phyloP scores from a whole-genome alignment of 1,140 invertebrate species.

The Protaetia brevitarsis region DNA sequence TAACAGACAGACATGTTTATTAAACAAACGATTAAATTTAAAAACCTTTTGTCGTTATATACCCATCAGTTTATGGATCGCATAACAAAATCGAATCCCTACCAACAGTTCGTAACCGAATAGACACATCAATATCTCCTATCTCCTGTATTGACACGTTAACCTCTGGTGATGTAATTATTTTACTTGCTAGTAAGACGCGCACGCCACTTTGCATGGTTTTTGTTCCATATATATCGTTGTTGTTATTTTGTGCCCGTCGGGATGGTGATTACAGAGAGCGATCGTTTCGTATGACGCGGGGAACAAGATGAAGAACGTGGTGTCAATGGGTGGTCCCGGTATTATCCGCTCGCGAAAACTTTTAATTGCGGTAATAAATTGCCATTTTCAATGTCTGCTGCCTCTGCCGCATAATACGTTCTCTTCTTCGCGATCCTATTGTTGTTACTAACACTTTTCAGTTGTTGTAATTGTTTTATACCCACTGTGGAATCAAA shows the following conservation, averaged over 20 bases:
- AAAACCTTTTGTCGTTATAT: too few relatives aligned
- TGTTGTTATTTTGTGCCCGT: constrained; percentile 4
- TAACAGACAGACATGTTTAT: too few relatives aligned
- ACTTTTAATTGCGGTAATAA: constrained; percentile 8
- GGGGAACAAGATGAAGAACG: constrained; percentile 13
- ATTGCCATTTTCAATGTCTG: constrained; percentile 4
- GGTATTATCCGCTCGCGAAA: background rate
- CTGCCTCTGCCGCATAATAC: background rate
- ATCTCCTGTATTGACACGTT: background rate
- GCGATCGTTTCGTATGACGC: background rate
- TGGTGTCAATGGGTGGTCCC: constrained; percentile 1
- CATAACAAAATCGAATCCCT: background rate
- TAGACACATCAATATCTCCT: background rate
- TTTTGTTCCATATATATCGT: background rate
- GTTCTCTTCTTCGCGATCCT: too few relatives aligned
- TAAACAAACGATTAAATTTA: too few relatives aligned
- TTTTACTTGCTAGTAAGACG: background rate
- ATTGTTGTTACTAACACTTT: too few relatives aligned
- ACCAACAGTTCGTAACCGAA: background rate
- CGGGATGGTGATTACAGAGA: constrained; percentile 15
- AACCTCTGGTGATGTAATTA: constrained; percentile 13
- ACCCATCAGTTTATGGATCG: too few relatives aligned
- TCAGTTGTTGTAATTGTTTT: too few relatives aligned
- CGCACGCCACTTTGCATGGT: constrained; percentile 7
- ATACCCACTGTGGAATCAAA: too few relatives aligned